A percentile compares a stretch with the other conserved stretches of the same genome.
Conservation (phyloP, 2,113 vertebrate species). For the Phylloscopus trochiloides region DNA sequence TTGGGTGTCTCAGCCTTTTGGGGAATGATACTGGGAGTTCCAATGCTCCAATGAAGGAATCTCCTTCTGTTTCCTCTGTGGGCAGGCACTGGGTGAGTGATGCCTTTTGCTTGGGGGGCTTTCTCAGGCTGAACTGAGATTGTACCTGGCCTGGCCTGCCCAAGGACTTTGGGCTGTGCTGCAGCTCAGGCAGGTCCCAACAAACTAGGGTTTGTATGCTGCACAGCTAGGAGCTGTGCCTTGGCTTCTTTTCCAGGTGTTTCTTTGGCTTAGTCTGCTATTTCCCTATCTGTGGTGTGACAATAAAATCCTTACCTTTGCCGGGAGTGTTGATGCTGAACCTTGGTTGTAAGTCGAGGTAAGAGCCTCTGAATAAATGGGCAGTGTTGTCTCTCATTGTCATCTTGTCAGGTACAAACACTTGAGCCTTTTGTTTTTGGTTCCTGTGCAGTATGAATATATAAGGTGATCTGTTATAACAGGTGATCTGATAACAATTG, state of each 20-base stretch:
- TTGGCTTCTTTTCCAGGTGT: neutral
- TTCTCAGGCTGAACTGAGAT: neutral
- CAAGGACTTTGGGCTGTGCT: neutral
- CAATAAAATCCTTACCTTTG: neutral
- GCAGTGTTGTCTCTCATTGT: neutral
- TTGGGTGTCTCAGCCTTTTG: neutral
- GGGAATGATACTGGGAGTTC: neutral
- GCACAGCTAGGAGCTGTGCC: neutral
- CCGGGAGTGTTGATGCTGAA: neutral
- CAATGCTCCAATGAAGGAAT: rapidly evolving
- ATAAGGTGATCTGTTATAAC: neutral
- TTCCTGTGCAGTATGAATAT: neutral
- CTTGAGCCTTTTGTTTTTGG: neutral
- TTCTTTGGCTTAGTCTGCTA: neutral
- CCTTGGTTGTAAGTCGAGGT: neutral
- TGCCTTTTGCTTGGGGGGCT: neutral
- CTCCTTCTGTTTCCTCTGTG: neutral
- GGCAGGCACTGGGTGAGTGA: neutral
- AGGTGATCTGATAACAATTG: neutral
- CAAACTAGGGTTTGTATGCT: neutral
- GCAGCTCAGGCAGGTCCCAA: neutral
- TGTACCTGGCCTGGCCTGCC: neutral
- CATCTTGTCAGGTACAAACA: neutral
- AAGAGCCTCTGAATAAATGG: neutral
- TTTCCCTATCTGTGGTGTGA: neutral